Conservation (phyloP, 2,113 vertebrate species). For the Nasalis larvatus region DNA sequence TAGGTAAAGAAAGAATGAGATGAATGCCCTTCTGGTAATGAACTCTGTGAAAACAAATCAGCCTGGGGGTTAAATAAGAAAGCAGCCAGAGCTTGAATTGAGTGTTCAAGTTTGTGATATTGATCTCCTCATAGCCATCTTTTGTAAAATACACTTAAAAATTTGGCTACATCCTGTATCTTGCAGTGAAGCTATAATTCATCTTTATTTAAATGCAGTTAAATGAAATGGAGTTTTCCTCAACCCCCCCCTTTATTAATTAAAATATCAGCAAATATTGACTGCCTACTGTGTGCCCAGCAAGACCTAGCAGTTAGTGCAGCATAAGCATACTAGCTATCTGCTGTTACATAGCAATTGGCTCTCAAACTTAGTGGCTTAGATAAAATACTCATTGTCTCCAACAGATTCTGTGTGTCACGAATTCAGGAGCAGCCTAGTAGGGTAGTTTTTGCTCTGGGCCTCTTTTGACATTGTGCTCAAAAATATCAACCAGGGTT, state of each 20-base stretch:
- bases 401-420: neutral
- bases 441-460: neutral
- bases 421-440: neutral
- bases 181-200: neutral
- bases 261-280: neutral
- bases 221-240: neutral
- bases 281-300: neutral
- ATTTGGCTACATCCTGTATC: neutral
- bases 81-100: neutral
- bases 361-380: neutral
- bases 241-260: neutral
- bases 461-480: neutral
- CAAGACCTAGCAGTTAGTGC: neutral
- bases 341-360: neutral
- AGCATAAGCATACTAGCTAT: neutral
- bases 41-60: neutral
- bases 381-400: neutral
- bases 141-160: neutral
- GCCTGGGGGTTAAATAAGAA: neutral
- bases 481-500: neutral
- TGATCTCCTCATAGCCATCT: neutral
- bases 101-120: neutral
- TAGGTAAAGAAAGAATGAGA: neutral
- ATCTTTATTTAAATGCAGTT: slow-evolving; percentile 14
- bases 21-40: neutral